Evolutionary conservation across 2,797 vertebrate genomes (phyloP).

Genomic region (Dromococcyx pavoninus): DNA sequence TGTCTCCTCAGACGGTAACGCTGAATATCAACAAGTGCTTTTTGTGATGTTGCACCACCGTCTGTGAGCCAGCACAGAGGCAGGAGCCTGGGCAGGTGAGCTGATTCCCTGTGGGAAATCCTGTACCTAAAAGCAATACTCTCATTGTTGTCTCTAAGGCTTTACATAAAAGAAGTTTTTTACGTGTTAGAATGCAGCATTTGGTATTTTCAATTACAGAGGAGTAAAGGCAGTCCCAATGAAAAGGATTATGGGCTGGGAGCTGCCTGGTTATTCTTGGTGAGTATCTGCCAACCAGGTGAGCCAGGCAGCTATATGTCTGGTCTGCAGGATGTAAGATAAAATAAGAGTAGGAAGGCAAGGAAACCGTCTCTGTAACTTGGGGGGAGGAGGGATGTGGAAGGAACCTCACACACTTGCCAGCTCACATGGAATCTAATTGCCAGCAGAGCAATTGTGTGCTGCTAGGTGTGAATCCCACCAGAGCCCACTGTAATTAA

Average conservation of each 20-base stretch:
- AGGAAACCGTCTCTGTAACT: background rate
- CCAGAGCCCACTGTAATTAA: background rate
- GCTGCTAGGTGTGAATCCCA: background rate
- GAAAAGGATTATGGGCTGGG: background rate
- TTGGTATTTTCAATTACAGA: background rate
- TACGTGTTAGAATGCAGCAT: rapidly evolving
- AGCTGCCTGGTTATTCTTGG: background rate
- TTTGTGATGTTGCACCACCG: background rate
- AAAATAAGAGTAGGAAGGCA: background rate
- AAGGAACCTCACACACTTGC: background rate
- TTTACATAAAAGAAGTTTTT: background rate
- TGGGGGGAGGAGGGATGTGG: background rate
- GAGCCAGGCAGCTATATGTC: background rate
- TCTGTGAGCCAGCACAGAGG: rapidly evolving
- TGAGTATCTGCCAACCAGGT: background rate
- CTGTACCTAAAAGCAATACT: background rate
- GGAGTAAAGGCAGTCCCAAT: background rate
- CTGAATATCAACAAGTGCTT: background rate
- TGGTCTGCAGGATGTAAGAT: background rate
- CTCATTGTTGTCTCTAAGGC: background rate
- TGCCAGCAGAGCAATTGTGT: background rate
- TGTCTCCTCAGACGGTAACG: background rate
- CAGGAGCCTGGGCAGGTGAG: background rate
- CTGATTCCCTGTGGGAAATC: background rate
- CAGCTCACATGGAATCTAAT: background rate